Conservation (phyloP, 2,797 vertebrate species). For the Acridotheres tristis region DNA sequence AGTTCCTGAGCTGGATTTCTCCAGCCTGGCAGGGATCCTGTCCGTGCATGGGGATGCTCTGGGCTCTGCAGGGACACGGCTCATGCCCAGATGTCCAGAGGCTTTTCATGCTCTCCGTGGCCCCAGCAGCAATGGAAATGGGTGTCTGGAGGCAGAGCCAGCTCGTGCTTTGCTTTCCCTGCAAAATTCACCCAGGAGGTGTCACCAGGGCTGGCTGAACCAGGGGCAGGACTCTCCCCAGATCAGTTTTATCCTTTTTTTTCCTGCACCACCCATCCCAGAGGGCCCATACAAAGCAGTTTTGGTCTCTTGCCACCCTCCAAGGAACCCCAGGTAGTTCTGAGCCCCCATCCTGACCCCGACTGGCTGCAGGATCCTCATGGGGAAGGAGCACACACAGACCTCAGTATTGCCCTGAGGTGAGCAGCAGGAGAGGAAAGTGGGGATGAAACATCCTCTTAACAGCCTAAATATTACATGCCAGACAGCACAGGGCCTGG, state of each 20-base stretch:
- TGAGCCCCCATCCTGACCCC: not conserved
- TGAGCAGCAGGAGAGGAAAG: not conserved
- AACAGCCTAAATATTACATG: not conserved
- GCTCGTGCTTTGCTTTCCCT: not conserved
- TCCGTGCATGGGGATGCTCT: not conserved
- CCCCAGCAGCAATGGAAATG: not conserved
- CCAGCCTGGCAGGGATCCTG: not conserved
- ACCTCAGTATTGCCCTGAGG: not conserved
- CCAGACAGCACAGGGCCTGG: not conserved
- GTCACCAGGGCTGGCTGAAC: not conserved
- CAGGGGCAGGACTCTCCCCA: not conserved
- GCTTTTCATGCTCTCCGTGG: fast-evolving
- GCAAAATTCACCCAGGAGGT: not conserved
- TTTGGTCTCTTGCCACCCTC: not conserved
- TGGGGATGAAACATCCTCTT: fast-evolving
- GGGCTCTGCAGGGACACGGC: not conserved
- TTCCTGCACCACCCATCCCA: not conserved
- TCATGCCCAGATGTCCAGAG: fast-evolving
- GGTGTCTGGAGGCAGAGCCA: not conserved
- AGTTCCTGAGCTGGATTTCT: fast-evolving
- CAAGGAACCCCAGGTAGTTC: not conserved
- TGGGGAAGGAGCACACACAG: fast-evolving
- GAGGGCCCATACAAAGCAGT: not conserved
- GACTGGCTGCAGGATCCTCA: fast-evolving
- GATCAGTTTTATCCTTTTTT: not conserved